Evolutionary conservation across 2,888 invertebrate genomes (phyloP).

Genomic region (Pediacus dermestoides): DNA sequence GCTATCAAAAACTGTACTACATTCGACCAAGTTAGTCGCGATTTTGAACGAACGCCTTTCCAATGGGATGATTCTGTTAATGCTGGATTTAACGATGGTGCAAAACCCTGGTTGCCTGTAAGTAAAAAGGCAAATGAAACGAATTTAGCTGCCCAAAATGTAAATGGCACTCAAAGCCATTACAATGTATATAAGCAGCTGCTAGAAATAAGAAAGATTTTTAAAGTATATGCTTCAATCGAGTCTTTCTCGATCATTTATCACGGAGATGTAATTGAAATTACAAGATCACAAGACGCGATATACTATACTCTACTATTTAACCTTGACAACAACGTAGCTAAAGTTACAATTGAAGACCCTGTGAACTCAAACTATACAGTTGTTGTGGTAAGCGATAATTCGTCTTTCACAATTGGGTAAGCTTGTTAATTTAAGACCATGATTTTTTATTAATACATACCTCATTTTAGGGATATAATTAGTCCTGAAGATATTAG

Average conservation of each 20-base stretch:
- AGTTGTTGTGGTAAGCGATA: constrained; percentile 9
- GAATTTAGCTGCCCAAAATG: constrained; percentile 57
- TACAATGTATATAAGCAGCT: constrained; percentile 60
- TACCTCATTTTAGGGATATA: constrained; percentile 1
- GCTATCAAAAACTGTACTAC: constrained; percentile 43
- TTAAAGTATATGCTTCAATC: too few species aligned
- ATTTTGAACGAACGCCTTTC: constrained; percentile 76
- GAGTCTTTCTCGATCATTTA: too few species aligned
- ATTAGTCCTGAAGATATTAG: neutral
- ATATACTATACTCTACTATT: too few species aligned
- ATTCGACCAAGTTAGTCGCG: constrained; percentile 60
- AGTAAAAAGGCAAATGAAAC: constrained; percentile 57
- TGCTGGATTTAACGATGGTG: constrained; percentile 54
- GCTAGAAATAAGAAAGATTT: too few species aligned
- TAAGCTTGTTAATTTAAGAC: too few species aligned
- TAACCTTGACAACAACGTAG: too few species aligned
- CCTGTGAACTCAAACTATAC: constrained; percentile 1
- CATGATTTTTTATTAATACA: too few species aligned
- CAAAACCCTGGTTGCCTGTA: constrained; percentile 67
- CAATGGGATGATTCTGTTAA: constrained; percentile 66
- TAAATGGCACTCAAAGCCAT: constrained; percentile 52
- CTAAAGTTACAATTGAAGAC: constrained; percentile 3
- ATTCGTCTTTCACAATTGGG: constrained; percentile 12
- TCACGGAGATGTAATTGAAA: constrained; percentile 59
- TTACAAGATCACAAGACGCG: too few species aligned